Conservation (phyloP, 2,888 invertebrate genomes). For the Erebia aethiops region DNA sequence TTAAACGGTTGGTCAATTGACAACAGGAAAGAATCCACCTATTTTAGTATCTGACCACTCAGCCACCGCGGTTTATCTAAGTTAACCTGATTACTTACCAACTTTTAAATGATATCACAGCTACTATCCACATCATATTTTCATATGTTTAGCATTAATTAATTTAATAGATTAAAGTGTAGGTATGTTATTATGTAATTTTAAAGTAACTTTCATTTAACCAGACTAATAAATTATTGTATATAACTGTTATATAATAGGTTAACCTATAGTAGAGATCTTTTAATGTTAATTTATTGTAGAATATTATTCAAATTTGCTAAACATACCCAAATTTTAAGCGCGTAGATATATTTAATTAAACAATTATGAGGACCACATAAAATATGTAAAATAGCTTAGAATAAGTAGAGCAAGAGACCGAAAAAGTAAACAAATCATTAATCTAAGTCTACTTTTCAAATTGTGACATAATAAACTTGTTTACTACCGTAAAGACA, state of each 20-base stretch:
- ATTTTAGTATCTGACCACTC: not conserved
- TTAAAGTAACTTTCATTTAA: not conserved
- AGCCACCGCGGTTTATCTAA: not conserved
- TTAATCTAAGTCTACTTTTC: too few relatives aligned
- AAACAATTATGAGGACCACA: too few relatives aligned
- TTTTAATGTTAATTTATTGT: not conserved
- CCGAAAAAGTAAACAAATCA: too few relatives aligned
- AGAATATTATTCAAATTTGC: not conserved
- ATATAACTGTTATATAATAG: not conserved
- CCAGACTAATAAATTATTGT: not conserved
- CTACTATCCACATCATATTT: not conserved
- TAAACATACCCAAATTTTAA: not conserved
- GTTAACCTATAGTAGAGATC: not conserved
- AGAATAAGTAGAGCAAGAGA: too few relatives aligned
- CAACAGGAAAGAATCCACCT: not conserved
- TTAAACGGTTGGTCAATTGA: not conserved
- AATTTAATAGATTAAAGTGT: not conserved
- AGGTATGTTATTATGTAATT: not conserved
- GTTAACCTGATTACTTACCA: not conserved
- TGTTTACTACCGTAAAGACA: too few relatives aligned
- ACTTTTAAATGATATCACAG: not conserved
- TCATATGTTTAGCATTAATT: slow-evolving; percentile 1
- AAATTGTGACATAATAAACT: too few relatives aligned
- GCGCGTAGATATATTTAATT: too few relatives aligned
- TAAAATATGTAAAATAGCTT: too few relatives aligned